These are phyloP conservation scores for Miltochrista miniata DNA, from an alignment of 2,888 invertebrate genomes.

Conservation along the genomic window DNA sequence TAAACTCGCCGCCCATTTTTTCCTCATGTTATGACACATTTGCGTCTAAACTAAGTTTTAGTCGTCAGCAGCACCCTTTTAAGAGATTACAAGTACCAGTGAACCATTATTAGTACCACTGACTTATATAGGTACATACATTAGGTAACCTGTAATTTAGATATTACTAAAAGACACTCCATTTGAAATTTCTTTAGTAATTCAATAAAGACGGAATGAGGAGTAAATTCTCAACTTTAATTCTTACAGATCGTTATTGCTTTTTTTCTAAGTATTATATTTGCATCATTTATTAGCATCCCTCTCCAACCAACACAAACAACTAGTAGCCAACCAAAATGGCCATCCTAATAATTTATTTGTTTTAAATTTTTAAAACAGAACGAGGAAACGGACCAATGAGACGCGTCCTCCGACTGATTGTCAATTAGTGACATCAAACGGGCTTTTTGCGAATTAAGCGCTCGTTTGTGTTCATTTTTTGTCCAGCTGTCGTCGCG, in stretches of 20 bases:
- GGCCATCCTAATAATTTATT: constrained; percentile 72
- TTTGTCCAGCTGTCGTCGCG: constrained; percentile 69
- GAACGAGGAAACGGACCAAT: constrained; percentile 77
- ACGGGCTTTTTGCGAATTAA: constrained; percentile 84
- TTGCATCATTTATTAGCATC: constrained; percentile 2
- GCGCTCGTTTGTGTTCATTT: constrained; percentile 79
- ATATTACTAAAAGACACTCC: not conserved
- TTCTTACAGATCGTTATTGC: too few relatives aligned
- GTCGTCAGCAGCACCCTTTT: too few relatives aligned
- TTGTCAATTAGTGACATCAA: constrained; percentile 84
- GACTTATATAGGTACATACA: too few relatives aligned
- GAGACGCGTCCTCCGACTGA: constrained; percentile 80
- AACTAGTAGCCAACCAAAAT: constrained; percentile 48
- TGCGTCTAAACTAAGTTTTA: too few relatives aligned
- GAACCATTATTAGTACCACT: too few relatives aligned
- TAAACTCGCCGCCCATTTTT: too few relatives aligned
- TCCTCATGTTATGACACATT: too few relatives aligned
- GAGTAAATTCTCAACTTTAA: too few relatives aligned
- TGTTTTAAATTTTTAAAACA: constrained; percentile 81
- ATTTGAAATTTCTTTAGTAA: not conserved
- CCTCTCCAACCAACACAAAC: constrained; percentile 25
- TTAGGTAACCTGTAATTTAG: not conserved
- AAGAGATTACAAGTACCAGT: too few relatives aligned
- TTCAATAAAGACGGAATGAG: not conserved
- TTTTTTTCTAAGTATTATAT: not conserved